phyloP scores from a whole-genome alignment of 1,140 invertebrate species.

The Heliconius nattereri region DNA sequence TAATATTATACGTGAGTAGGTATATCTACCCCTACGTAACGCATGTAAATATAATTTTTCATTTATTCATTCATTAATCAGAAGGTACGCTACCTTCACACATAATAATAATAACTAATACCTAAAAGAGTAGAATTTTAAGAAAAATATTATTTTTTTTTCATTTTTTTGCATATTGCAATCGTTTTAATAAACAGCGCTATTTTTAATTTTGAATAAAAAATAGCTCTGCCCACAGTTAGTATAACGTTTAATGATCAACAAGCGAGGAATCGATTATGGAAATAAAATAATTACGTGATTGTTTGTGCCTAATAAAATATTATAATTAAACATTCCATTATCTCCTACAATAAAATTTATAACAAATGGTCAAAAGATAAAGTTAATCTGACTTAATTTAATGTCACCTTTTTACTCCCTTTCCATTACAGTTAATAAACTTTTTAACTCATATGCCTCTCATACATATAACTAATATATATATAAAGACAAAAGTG shows the following conservation, averaged over 20 bases:
- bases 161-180: too few relatives aligned
- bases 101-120: too few relatives aligned
- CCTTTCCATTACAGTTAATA: background rate
- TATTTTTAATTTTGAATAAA: too few relatives aligned
- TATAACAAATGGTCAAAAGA: slow-evolving; percentile 26
- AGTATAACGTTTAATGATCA: background rate
- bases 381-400: slow-evolving; percentile 13
- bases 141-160: background rate
- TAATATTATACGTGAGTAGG: too few relatives aligned
- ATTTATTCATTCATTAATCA: too few relatives aligned
- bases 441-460: background rate
- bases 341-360: slow-evolving; percentile 28
- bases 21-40: too few relatives aligned
- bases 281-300: slow-evolving; percentile 40
- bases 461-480: background rate
- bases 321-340: slow-evolving; percentile 38
- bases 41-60: too few relatives aligned
- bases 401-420: background rate
- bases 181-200: background rate
- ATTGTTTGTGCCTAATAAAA: slow-evolving; percentile 38
- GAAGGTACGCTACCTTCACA: too few relatives aligned
- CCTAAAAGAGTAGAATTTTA: background rate
- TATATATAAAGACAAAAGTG: too few relatives aligned
- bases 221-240: background rate
- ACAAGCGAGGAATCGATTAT: slow-evolving; percentile 12